Conservation (phyloP, 2,888 invertebrate genomes). For the Beris chalybata region DNA sequence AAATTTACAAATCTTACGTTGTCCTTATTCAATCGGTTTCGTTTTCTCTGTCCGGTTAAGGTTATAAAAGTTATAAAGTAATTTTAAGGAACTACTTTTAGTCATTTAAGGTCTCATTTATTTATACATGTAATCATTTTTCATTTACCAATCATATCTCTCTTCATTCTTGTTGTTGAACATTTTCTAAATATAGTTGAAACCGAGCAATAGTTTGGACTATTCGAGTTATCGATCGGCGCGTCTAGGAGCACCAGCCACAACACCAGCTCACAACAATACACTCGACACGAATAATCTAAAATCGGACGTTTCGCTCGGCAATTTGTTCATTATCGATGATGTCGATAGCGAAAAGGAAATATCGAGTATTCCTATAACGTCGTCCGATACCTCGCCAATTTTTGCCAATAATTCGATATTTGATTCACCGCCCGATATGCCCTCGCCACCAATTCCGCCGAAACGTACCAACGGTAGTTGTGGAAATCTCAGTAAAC, state of each 20-base stretch:
- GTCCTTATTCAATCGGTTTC: too few relatives aligned
- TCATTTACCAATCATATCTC: too few relatives aligned
- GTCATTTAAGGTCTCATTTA: too few relatives aligned
- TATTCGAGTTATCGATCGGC: slow-evolving; percentile 21
- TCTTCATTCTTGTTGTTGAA: too few relatives aligned
- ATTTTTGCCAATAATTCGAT: slow-evolving; percentile 43
- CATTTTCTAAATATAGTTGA: slow-evolving; percentile 46
- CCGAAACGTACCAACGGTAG: slow-evolving; percentile 44
- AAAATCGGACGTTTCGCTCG: slow-evolving; percentile 17
- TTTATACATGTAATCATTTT: too few relatives aligned
- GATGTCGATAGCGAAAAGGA: slow-evolving; percentile 19
- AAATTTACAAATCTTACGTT: too few relatives aligned
- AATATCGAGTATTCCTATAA: slow-evolving; percentile 37
- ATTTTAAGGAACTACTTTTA: too few relatives aligned
- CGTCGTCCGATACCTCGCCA: slow-evolving; percentile 36
- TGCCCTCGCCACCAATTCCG: slow-evolving; percentile 54
- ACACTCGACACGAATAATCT: neutral
- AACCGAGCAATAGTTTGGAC: slow-evolving; percentile 51
- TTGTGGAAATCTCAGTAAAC: slow-evolving; percentile 14
- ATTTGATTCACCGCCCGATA: slow-evolving; percentile 54
- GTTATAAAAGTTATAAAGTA: too few relatives aligned
- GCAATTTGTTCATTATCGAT: slow-evolving; percentile 33
- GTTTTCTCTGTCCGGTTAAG: too few relatives aligned
- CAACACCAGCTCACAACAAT: slow-evolving; percentile 9
- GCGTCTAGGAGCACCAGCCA: slow-evolving; percentile 18